Evolutionary conservation across 2,113 vertebrate genomes (phyloP).

Genomic region (Oostethus manadensis): DNA sequence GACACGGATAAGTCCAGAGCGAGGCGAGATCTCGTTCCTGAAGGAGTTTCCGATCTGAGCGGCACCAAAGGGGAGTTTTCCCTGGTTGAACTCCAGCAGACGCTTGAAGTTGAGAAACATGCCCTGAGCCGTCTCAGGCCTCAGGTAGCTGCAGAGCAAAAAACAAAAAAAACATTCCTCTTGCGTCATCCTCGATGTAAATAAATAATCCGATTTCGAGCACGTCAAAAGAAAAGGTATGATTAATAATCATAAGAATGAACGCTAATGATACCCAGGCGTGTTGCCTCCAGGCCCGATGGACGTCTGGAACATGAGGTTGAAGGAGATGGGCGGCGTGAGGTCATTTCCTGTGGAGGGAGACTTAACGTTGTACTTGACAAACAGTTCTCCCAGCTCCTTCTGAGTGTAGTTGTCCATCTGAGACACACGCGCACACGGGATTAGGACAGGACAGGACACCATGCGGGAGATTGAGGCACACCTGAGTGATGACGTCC

Average conservation of each 20-base stretch:
- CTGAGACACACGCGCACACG: constrained; percentile 52
- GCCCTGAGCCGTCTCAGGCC: constrained; percentile 91
- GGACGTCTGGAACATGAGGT: constrained; percentile 92
- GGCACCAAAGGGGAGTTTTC: constrained; percentile 87
- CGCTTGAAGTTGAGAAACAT: constrained; percentile 95
- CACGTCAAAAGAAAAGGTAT: too few relatives aligned
- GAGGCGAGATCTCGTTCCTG: constrained; percentile 89
- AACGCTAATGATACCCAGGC: constrained; percentile 70
- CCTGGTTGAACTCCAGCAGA: constrained; percentile 90
- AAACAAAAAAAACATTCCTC: background rate
- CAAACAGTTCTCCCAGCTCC: constrained; percentile 82
- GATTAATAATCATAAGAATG: background rate
- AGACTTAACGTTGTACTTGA: constrained; percentile 88
- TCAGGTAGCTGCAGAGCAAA: constrained; percentile 75
- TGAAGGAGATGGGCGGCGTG: constrained; percentile 83
- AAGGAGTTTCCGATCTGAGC: constrained; percentile 93
- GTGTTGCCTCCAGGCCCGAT: constrained; percentile 91
- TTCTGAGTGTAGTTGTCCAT: constrained; percentile 88
- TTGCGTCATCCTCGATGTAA: too few relatives aligned
- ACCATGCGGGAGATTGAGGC: background rate
- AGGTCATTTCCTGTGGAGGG: constrained; percentile 87
- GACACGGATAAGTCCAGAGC: constrained; percentile 89
- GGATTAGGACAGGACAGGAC: too few relatives aligned
- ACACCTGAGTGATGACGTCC: constrained; percentile 82
- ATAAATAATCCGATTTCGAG: too few relatives aligned